Percentiles rank a stretch among this genome's conserved stretches.
These are phyloP conservation scores for Horisme vitalbata DNA, from an alignment of 2,888 invertebrate genomes.

Conservation along the genomic window DNA sequence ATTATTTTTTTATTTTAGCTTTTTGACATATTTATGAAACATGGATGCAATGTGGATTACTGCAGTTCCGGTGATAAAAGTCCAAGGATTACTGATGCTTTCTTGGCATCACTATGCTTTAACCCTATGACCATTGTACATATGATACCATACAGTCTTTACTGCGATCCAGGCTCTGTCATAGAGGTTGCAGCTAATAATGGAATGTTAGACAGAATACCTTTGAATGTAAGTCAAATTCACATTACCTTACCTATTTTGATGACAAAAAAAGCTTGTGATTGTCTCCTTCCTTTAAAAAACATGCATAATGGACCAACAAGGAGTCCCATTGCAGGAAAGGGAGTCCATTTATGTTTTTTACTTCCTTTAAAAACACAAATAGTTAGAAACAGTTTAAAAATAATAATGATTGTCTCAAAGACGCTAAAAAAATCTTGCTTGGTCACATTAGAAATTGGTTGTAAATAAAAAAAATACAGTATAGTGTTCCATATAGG, in stretches of 20 bases:
- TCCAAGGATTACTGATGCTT: slow-evolving; percentile 63
- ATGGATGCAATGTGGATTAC: slow-evolving; percentile 73
- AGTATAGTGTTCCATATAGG: too few relatives aligned
- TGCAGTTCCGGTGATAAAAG: slow-evolving; percentile 44
- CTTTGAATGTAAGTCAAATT: slow-evolving; percentile 49
- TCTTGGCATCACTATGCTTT: slow-evolving; percentile 60
- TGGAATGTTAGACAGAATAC: slow-evolving; percentile 52
- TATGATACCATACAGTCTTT: slow-evolving; percentile 66
- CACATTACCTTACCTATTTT: background rate
- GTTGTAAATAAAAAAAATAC: too few relatives aligned
- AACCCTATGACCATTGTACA: slow-evolving; percentile 54
- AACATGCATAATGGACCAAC: too few relatives aligned
- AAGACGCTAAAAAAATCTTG: too few relatives aligned
- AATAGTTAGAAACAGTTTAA: too few relatives aligned
- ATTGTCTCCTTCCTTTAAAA: too few relatives aligned
- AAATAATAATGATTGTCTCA: too few relatives aligned
- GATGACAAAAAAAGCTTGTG: background rate
- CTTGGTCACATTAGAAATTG: too few relatives aligned
- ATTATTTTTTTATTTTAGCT: slow-evolving; percentile 50
- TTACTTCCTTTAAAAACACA: too few relatives aligned
- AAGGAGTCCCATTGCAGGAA: too few relatives aligned
- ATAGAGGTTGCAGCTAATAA: slow-evolving; percentile 50
- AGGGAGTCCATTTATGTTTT: too few relatives aligned
- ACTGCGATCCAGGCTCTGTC: slow-evolving; percentile 63
- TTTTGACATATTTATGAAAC: slow-evolving; percentile 62